Conservation (phyloP, 2,888 invertebrate species). For the Eilema depressum region DNA sequence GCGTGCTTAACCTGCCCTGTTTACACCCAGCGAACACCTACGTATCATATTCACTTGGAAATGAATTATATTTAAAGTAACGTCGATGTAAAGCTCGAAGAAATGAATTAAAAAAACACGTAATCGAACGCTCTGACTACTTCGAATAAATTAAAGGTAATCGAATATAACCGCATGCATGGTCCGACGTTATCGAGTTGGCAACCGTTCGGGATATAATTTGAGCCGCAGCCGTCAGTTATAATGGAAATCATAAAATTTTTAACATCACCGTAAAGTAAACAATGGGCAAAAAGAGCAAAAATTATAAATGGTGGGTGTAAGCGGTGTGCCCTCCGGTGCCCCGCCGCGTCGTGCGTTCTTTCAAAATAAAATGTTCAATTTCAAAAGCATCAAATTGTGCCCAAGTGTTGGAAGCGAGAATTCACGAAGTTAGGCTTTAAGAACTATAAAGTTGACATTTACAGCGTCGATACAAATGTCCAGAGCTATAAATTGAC, state of each 20-base stretch:
- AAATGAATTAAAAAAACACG: constrained; percentile 35
- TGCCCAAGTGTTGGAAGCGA: constrained; percentile 43
- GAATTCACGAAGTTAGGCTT: constrained; percentile 28
- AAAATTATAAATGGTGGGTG: constrained; percentile 68
- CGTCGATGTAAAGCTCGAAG: constrained; percentile 23
- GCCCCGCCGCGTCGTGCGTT: constrained; percentile 59
- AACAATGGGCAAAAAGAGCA: constrained; percentile 85
- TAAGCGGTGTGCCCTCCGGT: constrained; percentile 67
- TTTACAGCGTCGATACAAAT: constrained; percentile 23
- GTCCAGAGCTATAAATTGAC: constrained; percentile 26
- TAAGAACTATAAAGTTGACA: constrained; percentile 17
- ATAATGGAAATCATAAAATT: constrained; percentile 83
- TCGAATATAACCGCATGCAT: constrained; percentile 66
- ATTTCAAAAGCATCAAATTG: constrained; percentile 57
- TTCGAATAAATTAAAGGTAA: constrained; percentile 72
- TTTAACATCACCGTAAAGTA: constrained; percentile 81
- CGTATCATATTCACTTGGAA: constrained; percentile 53
- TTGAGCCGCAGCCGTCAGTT: constrained; percentile 71
- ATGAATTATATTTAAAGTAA: constrained; percentile 37
- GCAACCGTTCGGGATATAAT: constrained; percentile 81
- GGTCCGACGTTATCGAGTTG: constrained; percentile 76
- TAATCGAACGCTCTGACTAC: constrained; percentile 58
- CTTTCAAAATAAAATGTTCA: constrained; percentile 62
- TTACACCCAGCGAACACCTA: constrained; percentile 72
- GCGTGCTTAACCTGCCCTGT: constrained; percentile 69